Evolutionary conservation across 2,888 invertebrate species (phyloP).

Genomic region (Alentia gelatinosa): DNA sequence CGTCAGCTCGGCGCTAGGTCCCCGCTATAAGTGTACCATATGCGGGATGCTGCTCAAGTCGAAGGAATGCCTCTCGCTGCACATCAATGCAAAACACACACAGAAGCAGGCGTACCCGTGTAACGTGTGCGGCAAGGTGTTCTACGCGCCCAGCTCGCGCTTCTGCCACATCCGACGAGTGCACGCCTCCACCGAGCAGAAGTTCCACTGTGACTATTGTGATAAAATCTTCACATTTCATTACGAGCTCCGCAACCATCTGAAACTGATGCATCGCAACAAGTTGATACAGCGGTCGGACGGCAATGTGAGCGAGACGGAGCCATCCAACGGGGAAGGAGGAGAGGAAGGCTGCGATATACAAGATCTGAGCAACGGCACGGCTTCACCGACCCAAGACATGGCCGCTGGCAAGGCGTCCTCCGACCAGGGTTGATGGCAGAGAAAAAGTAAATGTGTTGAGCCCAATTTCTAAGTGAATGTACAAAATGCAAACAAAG

Average conservation of each 20-base stretch:
- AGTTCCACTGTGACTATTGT: slow-evolving; percentile 56
- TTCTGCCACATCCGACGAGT: slow-evolving; percentile 69
- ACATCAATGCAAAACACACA: slow-evolving; percentile 58
- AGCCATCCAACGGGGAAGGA: neutral
- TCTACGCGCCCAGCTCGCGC: slow-evolving; percentile 69
- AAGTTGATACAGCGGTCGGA: slow-evolving; percentile 47
- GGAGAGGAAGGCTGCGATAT: neutral
- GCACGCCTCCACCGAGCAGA: slow-evolving; percentile 68
- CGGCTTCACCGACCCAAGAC: slow-evolving; percentile 12
- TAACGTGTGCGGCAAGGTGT: slow-evolving; percentile 68
- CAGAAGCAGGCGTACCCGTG: slow-evolving; percentile 64
- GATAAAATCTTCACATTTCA: slow-evolving; percentile 56
- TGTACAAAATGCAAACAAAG: neutral
- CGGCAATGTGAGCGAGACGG: slow-evolving; percentile 38
- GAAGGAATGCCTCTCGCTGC: slow-evolving; percentile 55
- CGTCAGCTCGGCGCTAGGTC: slow-evolving; percentile 12
- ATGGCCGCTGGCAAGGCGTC: neutral
- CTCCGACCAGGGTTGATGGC: slow-evolving; percentile 39
- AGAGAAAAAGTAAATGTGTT: neutral
- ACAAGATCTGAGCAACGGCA: slow-evolving; percentile 46
- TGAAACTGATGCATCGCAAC: slow-evolving; percentile 57
- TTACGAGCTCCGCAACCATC: slow-evolving; percentile 57
- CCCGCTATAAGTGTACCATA: slow-evolving; percentile 40
- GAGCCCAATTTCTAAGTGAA: neutral
- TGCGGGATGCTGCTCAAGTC: slow-evolving; percentile 55